A percentile compares a stretch with the other conserved stretches of the same genome.
Evolutionary conservation across 2,797 vertebrate genomes (phyloP).

Genomic region (Philypnodon macrostomus): DNA sequence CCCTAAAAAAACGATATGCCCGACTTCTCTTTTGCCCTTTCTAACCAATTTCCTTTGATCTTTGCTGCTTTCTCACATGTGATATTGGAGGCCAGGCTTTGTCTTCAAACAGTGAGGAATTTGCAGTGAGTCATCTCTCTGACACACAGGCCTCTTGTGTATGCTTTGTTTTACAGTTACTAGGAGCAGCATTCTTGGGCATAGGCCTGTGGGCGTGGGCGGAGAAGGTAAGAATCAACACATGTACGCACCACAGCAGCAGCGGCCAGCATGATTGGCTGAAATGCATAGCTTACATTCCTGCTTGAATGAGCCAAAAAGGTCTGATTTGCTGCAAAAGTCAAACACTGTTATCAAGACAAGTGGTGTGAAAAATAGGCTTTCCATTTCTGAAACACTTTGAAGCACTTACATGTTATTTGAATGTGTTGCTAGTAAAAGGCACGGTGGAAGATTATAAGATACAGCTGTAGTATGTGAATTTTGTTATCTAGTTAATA

Average conservation of each 20-base stretch:
- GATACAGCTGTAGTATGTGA: slow-evolving; percentile 7
- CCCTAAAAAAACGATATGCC: background rate
- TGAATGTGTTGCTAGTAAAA: slow-evolving; percentile 20
- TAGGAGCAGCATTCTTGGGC: slow-evolving; percentile 87
- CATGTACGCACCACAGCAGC: slow-evolving; percentile 25
- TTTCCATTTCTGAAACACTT: slow-evolving; percentile 20
- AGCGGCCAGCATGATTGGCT: slow-evolving; percentile 18
- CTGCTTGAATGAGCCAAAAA: slow-evolving; percentile 22
- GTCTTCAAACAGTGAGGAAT: background rate
- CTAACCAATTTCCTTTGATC: slow-evolving; percentile 1
- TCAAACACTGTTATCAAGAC: slow-evolving; percentile 18
- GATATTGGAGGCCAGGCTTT: background rate
- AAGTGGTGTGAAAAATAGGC: slow-evolving; percentile 11
- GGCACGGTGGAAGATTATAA: slow-evolving; percentile 4
- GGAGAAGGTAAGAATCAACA: slow-evolving; percentile 85
- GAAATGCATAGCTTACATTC: slow-evolving; percentile 55
- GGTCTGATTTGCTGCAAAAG: slow-evolving; percentile 26
- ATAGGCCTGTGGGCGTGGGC: slow-evolving; percentile 94
- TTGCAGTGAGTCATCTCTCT: slow-evolving; percentile 1
- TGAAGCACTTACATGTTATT: slow-evolving; percentile 22
- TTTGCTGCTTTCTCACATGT: background rate
- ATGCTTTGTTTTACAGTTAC: slow-evolving; percentile 80
- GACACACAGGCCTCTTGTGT: slow-evolving; percentile 29
- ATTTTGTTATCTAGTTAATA: no score
- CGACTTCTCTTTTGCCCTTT: background rate